Conservation (phyloP, 2,113 vertebrate genomes). For the Brachypodius melanocephalos region DNA sequence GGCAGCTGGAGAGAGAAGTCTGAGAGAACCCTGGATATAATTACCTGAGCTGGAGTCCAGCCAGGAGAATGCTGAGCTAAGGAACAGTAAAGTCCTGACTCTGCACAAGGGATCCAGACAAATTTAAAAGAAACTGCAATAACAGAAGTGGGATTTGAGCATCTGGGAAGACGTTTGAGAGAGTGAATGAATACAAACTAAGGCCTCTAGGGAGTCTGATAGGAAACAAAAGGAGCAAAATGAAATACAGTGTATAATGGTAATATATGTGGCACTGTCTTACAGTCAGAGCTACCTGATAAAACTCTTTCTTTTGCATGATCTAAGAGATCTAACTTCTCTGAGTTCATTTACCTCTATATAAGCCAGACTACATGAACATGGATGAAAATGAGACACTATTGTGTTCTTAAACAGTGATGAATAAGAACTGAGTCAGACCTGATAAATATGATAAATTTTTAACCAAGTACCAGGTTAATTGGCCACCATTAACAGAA, state of each 20-base stretch:
- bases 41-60: slow-evolving; percentile 48
- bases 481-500: background rate
- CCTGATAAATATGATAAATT: background rate
- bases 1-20: slow-evolving; percentile 14
- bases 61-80: slow-evolving; percentile 27
- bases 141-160: slow-evolving; percentile 29
- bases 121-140: slow-evolving; percentile 57
- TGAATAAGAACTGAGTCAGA: slow-evolving; percentile 47
- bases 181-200: slow-evolving; percentile 17
- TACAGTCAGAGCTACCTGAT: background rate
- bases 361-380: background rate
- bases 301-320: background rate
- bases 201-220: slow-evolving; percentile 18
- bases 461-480: background rate
- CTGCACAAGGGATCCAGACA: slow-evolving; percentile 26
- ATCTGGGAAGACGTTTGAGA: slow-evolving; percentile 42
- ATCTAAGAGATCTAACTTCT: background rate
- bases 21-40: slow-evolving; percentile 33
- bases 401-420: background rate
- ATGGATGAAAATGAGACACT: background rate
- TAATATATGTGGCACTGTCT: background rate
- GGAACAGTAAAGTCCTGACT: slow-evolving; percentile 47
- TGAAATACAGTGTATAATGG: background rate
- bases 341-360: background rate
- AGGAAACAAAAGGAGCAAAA: slow-evolving; percentile 46